These are phyloP conservation scores for Sarotherodon lohbergeri DNA, from an alignment of 2,113 vertebrate genomes.

Conservation along the genomic window DNA sequence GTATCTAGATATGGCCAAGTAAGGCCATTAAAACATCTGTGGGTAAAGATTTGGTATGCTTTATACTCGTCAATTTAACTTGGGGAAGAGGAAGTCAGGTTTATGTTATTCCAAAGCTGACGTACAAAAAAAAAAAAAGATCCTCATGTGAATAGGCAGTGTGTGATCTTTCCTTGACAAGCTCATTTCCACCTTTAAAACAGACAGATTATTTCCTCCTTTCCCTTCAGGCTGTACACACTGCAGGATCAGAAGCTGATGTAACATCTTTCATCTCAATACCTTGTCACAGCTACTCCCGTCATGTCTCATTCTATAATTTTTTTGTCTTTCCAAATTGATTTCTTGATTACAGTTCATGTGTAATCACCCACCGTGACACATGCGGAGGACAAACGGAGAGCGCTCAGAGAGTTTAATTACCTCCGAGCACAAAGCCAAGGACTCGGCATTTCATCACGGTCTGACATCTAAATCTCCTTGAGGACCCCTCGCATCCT, in stretches of 20 bases:
- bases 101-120: neutral
- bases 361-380: constrained; percentile 20
- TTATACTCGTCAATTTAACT: neutral
- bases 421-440: constrained; percentile 10
- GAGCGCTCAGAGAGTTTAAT: constrained; percentile 14
- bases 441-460: constrained; percentile 23
- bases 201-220: neutral
- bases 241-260: neutral
- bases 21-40: neutral
- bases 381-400: neutral
- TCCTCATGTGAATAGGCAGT: neutral
- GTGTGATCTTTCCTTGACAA: neutral
- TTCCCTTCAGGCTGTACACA: neutral
- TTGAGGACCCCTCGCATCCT: neutral
- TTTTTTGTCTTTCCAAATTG: constrained; percentile 7
- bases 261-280: neutral
- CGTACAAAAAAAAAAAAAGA: neutral
- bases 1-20: neutral
- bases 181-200: neutral
- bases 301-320: neutral
- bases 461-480: constrained; percentile 9
- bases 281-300: neutral
- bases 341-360: neutral
- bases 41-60: neutral
- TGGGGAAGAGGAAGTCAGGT: neutral